Base-by-base conservation (phyloP, 2,797 vertebrate genomes). In the Pantherophis vulpinus region DNA sequence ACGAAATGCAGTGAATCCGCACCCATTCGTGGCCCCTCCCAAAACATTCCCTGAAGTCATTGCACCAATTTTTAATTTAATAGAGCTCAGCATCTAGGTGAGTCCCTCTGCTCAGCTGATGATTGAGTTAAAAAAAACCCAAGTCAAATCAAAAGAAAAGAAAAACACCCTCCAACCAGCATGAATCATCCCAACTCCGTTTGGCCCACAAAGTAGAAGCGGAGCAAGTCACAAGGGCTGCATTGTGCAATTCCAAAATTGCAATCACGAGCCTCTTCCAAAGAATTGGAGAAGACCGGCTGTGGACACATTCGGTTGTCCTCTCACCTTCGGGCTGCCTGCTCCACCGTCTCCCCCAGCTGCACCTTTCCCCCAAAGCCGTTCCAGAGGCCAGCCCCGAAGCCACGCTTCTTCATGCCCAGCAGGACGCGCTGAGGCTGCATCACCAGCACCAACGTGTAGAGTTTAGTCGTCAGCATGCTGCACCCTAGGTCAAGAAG, bases 361-460 rank as follows among this genome's bases (percentile, higher is more conserved):
- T 99, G 97, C 54, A 99, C 98, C 97, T 99, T 99, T 0, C 99
- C 99, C 32, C 99, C 99, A 0, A 99, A 99, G 23, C 99, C 99
- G 4, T 99, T 99, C 99, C 99, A 99, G 51, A 98, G 98, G 56
- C 99, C 99, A 0, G 87, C 98, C 29, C 99, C 99, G 3, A 99
- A 99, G 0, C 99, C 99, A 0, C 99, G 98, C 93, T 99, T 99
- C 98, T 99, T 99, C 99, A 99, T 98, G 83, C 99, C 99, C 95
- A 99, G 98, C 70, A 99, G 97, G 32, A 99, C 96, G 0, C 96
- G 98, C 37, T 97, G 96, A 0, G 99, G 98, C 96, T 98, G 98
- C 93, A 99, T 97, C 95, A 99, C 98, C 96, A 99, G 93, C 29
- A 99, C 99, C 55, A 99, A 96, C 0, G 99, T 99, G 95, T 99